phyloP scores from a whole-genome alignment of 2,113 vertebrate genomes.

The Rousettus leschenaultii region DNA sequence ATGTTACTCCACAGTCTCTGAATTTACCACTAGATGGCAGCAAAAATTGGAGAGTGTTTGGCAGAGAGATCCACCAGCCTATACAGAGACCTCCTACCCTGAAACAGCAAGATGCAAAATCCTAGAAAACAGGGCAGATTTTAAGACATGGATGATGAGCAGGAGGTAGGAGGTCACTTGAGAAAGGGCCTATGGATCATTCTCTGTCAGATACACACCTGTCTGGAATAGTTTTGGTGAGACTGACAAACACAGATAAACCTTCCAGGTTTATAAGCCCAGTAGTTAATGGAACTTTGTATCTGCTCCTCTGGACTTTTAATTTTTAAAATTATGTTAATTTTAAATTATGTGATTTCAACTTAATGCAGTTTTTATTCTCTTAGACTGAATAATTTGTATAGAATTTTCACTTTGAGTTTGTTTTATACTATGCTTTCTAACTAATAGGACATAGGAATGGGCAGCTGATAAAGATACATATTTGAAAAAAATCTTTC shows the following conservation, averaged over 20 bases:
- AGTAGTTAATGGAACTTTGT: neutral
- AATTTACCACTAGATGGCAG: conserved; percentile 60
- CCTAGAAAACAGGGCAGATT: neutral
- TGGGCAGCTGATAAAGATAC: neutral
- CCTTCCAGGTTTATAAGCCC: neutral
- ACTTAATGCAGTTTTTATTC: neutral
- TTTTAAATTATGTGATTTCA: neutral
- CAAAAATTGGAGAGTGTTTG: neutral
- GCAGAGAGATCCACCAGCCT: too few relatives aligned
- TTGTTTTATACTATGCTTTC: neutral
- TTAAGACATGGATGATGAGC: neutral
- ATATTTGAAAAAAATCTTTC: neutral
- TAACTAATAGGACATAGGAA: neutral
- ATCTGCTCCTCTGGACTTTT: neutral
- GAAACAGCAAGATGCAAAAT: neutral
- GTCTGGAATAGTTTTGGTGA: neutral
- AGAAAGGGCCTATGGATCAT: neutral
- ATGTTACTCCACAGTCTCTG: neutral
- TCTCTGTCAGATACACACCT: neutral
- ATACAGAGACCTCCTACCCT: neutral
- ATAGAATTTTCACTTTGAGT: conserved; percentile 1
- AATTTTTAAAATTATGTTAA: neutral
- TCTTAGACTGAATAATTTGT: neutral
- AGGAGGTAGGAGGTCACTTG: neutral
- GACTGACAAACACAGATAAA: neutral